phyloP scores from a whole-genome alignment of 1,140 invertebrate species.

The Chymomyza costata region DNA sequence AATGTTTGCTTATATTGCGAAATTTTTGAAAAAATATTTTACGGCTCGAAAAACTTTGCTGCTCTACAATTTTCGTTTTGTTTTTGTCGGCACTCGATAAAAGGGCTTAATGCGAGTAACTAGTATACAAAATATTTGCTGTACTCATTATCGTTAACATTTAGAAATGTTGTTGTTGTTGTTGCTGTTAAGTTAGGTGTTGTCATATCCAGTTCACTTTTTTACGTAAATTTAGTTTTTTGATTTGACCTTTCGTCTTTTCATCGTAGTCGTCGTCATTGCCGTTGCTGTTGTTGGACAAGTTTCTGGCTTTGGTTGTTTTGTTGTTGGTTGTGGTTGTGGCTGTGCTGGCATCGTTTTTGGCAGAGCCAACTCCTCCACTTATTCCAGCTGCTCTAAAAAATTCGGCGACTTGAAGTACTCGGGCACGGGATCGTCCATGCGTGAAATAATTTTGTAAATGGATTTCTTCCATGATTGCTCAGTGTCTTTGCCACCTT shows the following conservation, averaged over 20 bases:
- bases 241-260: constrained; percentile 56
- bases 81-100: constrained; percentile 26
- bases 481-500: constrained; percentile 95
- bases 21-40: constrained; percentile 61
- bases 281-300: constrained; percentile 17
- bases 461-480: constrained; percentile 99
- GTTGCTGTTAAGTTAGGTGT: constrained; percentile 10
- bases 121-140: constrained; percentile 23
- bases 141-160: constrained; percentile 5
- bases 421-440: constrained; percentile 98
- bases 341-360: constrained; percentile 44
- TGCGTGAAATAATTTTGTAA: constrained; percentile 99
- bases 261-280: constrained; percentile 27
- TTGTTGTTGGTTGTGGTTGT: constrained; percentile 36
- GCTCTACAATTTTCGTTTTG: constrained; percentile 13
- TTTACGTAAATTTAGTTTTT: constrained; percentile 65
- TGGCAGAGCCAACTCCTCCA: constrained; percentile 70
- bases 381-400: constrained; percentile 97
- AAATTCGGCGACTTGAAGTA: constrained; percentile 99
- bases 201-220: constrained; percentile 63
- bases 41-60: constrained; percentile 38
- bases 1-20: constrained; percentile 18
- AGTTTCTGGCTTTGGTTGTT: constrained; percentile 28
- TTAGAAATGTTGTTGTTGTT: constrained; percentile 11
- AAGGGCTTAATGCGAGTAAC: constrained; percentile 36